Evolutionary conservation across 2,888 invertebrate species (phyloP), one percentile per base, ranked within the genome.

Genomic region (Oscheius sp.): DNA sequence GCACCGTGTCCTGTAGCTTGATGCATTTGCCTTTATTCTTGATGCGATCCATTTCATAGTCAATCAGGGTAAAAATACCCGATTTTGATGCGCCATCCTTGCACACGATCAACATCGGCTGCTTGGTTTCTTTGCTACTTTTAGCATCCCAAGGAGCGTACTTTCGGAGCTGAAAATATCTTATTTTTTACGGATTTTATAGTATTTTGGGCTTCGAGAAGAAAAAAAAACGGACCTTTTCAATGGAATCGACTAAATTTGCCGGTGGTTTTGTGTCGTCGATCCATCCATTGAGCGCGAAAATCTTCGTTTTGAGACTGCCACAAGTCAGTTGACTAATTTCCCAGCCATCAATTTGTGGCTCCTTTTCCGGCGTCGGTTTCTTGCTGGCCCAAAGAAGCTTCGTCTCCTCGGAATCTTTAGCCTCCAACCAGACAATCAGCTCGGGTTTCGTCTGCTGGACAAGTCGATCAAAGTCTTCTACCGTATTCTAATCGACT

Each of bases 51-150:
- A 72, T 25, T 69, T 78, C 78, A 5, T 35, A 73, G 61, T 78
- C 78, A 12, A 76, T 35, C 9, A 76, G 61, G 2, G 72, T 63
- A 13, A 75, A 74, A 13, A 75, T 21, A 3, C 76, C 78, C 25
- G 70, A 41, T 49, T 76, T 74, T 1, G 71, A 16, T 6, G 76
- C 78, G 23, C 78, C 78, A 64, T 76, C 76, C 49, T 74, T 76
- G 69, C 78, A 79, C n/a, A 66, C 35, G 18, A 76, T 56, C 18
- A 79, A 70, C 7, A 74, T 6, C 16, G 76, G 75, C 2, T 63
- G 59, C 29, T 76, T 79, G 13, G 23, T 21, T 7, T 68, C 66
- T n/a, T n/a, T n/a, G n/a, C n/a, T n/a, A n/a, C n/a, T n/a, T n/a
- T n/a, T n/a, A n/a, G n/a, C 35, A 3, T 35, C 35, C 9, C 35